Evolutionary conservation across 2,113 vertebrate species (phyloP), one percentile per base, ranked within the genome.

Genomic region (Eulemur macaco): DNA sequence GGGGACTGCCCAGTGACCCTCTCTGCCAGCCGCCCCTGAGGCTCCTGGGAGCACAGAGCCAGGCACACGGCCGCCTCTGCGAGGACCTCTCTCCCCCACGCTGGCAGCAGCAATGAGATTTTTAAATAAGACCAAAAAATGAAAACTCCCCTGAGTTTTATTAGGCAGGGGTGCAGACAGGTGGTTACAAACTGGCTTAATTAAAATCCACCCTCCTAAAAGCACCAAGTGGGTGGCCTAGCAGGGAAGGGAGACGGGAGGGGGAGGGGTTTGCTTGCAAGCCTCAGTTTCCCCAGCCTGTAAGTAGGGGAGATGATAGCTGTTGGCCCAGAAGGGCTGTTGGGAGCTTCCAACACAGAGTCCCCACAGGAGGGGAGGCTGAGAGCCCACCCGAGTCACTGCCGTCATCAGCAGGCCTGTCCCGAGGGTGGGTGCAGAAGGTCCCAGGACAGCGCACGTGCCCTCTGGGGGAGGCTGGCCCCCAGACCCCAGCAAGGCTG

Each of bases 121-220:
- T 98, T 97, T 97, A 98, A 97, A 95, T 97, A 94, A 98, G 76
- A 37, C 80, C 45, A 84, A 95, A 92, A 96, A 97, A 98, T 97
- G 97, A 98, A 98, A 98, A 98, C 88, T 97, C 98, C 97, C 98
- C 92, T 1, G 98, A 98, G 98, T 97, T 98, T 98, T 98, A 98
- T 98, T 98, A 98, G 98, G 98, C 92, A 96, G 97, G 92, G 96
- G 97, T 98, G 98, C 96, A 97, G 97, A 95, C 98, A 98, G 98
- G 97, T 98, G 98, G 98, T 99, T 98, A 98, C 96, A 98, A 98
- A 78, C 92, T 95, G 97, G 95, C 95, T 98, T 98, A 98, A 99
- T 98, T 98, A 98, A 92, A 98, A 98, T 96, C 97, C 73, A 97
- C 92, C 95, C 71, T 97, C 83, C 81, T 96, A 82, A 98, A 97